Conservation (phyloP, 2,797 vertebrate genomes). For the Leptatherina wallacei region DNA sequence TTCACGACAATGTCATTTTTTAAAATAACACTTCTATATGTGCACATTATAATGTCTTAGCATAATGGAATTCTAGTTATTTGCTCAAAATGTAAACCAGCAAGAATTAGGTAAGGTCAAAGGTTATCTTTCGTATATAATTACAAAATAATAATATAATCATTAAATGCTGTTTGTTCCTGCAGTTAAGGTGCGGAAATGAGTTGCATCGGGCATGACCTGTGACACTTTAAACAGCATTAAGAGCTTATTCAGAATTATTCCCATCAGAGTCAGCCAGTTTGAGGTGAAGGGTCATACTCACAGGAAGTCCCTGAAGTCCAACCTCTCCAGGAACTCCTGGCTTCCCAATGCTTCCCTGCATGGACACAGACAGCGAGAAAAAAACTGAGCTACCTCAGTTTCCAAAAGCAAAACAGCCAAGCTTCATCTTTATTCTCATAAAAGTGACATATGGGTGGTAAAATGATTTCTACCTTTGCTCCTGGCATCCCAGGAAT, state of each 20-base stretch:
- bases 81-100: conserved; percentile 7
- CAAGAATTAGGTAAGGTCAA: neutral
- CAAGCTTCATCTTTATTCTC: neutral
- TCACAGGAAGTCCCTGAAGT: conserved; percentile 93
- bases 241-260: conserved; percentile 49
- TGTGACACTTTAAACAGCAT: conserved; percentile 1
- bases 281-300: conserved; percentile 74
- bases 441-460: neutral
- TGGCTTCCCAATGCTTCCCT: conserved; percentile 90
- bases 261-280: conserved; percentile 50
- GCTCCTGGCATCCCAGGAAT: conserved; percentile 95
- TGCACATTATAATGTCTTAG: neutral
- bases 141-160: neutral
- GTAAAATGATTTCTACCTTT: conserved; percentile 84
- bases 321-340: conserved; percentile 91
- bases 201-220: neutral
- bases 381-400: conserved; percentile 8
- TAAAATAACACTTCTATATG: neutral
- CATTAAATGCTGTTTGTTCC: neutral
- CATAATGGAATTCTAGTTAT: neutral
- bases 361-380: conserved; percentile 59
- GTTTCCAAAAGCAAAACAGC: neutral
- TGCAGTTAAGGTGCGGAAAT: neutral
- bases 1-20: neutral
- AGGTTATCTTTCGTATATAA: neutral